Evolutionary conservation across 2,113 vertebrate genomes (phyloP), one percentile per base, ranked within the genome.

Genomic region (Oreochromis spilurus): DNA sequence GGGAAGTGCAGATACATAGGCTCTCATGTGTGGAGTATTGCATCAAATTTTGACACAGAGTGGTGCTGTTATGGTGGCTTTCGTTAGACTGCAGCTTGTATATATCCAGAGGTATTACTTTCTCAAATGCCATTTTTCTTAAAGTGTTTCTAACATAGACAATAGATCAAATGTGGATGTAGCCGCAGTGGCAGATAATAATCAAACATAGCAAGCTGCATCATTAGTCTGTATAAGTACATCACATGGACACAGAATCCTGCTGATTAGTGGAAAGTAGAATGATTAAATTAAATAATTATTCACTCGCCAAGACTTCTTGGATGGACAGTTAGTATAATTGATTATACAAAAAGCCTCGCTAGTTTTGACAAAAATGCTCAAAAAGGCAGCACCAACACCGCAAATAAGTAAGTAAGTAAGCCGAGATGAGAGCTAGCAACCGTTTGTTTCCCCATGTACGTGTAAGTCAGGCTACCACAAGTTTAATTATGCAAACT

Each of bases 11-110:
- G 84, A 89, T 81, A 86, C 83, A 92, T 60, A 72, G 85, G 84
- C 86, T 90, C 87, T 91, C 82, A 78, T 82, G 80, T 93, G 87
- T 91, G 84, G 72, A 90, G 83, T 13, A 85, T 84, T 88, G 86
- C 87, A 89, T 91, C 90, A 83, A 91, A 93, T 48, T 85, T 72
- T 83, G 87, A 89, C 89, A 91, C 72, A 48, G 77, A 83, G 50
- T 21, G 38, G 4, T 48, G 82, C 38, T 38, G 72, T 83, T 77
- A 88, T 81, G 53, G 83, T 12, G 24, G 38, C 70, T 82, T 90
- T 83, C 79, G 85, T 88, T 67, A 82, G 78, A 55, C 83, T 54
- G 36, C 9, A 75, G 70, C 52, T 36, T 87, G 36, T 85, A 12
- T 9, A 60, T 54, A 52, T 21, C 53, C 7, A 79, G 13, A 19